Conservation (phyloP, 2,113 vertebrate genomes). For the Cacatua alba region DNA sequence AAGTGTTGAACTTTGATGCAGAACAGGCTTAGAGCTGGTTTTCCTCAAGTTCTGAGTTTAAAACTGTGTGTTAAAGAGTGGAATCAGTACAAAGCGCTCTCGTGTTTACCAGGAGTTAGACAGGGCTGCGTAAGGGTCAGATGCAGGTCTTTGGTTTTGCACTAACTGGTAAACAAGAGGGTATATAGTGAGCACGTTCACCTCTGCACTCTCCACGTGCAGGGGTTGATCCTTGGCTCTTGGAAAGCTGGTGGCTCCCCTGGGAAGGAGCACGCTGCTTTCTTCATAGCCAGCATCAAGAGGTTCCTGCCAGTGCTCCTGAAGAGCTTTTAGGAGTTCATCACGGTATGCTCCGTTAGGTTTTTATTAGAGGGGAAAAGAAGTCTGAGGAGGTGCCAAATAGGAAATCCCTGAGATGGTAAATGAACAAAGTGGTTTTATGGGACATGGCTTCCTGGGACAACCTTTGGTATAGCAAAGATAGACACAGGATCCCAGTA, state of each 20-base stretch:
- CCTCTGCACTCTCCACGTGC: fast-evolving
- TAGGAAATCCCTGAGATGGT: neutral
- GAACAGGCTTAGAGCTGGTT: neutral
- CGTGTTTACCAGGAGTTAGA: fast-evolving
- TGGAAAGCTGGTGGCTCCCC: neutral
- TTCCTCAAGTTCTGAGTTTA: neutral
- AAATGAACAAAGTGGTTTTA: neutral
- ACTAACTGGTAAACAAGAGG: neutral
- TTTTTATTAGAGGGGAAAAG: neutral
- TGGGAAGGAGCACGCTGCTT: neutral
- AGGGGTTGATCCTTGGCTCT: neutral
- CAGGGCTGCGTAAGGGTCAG: neutral
- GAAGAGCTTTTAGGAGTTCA: neutral
- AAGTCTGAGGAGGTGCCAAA: neutral
- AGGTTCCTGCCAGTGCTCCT: neutral
- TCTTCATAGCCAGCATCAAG: fast-evolving
- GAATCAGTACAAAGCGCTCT: neutral
- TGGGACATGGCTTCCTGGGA: neutral
- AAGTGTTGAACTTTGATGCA: neutral
- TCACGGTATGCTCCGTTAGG: neutral
- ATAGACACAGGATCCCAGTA: fast-evolving
- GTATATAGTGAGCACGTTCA: neutral
- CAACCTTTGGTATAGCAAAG: neutral
- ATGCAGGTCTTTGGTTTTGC: too few species aligned
- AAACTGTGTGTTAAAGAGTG: neutral